These are phyloP conservation scores for Drosophila neoperkinsi DNA, from an alignment of 2,888 invertebrate genomes.

Conservation along the genomic window DNA sequence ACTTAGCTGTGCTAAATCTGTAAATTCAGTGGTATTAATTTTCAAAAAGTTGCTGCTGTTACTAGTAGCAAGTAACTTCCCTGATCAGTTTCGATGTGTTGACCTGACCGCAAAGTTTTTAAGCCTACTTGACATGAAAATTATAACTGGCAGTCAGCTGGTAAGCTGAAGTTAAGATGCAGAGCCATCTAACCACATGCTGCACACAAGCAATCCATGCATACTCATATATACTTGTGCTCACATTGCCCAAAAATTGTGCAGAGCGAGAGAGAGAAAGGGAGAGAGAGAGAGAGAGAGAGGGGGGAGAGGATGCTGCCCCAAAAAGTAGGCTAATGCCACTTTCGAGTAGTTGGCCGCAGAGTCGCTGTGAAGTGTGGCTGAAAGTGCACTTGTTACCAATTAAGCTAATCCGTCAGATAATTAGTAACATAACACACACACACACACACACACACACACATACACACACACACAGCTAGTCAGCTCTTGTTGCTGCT, in stretches of 20 bases:
- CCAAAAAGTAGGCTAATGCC: constrained; percentile 79
- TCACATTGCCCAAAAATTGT: constrained; percentile 5
- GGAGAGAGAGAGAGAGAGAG: neutral
- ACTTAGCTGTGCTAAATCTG: neutral
- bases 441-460: constrained; percentile 3
- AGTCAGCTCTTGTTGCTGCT: constrained; percentile 46
- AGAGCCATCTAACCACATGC: constrained; percentile 27
- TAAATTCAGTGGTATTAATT: neutral
- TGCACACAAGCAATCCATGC: constrained; percentile 36
- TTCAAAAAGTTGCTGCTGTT: neutral
- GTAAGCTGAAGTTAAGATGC: constrained; percentile 27
- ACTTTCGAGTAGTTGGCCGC: constrained; percentile 74
- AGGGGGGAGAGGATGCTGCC: constrained; percentile 4
- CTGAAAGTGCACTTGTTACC: constrained; percentile 83
- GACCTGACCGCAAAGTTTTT: constrained; percentile 67
- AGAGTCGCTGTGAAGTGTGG: constrained; percentile 75
- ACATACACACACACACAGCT: neutral
- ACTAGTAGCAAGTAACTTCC: neutral
- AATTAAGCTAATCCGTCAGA: constrained; percentile 85
- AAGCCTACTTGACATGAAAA: constrained; percentile 69
- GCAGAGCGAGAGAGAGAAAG: neutral
- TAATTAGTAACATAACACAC: constrained; percentile 83
- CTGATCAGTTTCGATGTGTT: constrained; percentile 35
- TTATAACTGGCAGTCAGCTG: constrained; percentile 58
- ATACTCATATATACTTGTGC: constrained; percentile 19